A percentile compares a stretch with the other conserved stretches of the same genome.
Conservation (phyloP, 2,113 vertebrate genomes). For the Lutjanus erythropterus region DNA sequence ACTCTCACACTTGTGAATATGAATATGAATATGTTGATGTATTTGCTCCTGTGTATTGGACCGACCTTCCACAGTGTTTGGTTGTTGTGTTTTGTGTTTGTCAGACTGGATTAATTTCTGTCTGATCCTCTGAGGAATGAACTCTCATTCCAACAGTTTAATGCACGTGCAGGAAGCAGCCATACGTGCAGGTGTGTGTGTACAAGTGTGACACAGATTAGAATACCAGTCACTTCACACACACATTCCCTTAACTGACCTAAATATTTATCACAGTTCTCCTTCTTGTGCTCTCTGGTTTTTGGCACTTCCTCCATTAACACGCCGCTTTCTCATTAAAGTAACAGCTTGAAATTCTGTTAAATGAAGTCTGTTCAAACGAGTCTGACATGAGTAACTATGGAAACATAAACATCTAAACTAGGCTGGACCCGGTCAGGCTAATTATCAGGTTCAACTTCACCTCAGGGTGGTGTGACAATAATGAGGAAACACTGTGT, state of each 20-base stretch:
- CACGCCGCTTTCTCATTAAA: not conserved
- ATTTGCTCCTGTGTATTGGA: not conserved
- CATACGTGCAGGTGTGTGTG: not conserved
- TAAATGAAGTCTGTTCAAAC: no score
- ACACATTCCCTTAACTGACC: not conserved
- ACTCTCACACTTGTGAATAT: not conserved
- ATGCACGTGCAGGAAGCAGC: slow-evolving; percentile 15
- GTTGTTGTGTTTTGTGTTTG: slow-evolving; percentile 19
- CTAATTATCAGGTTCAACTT: not conserved
- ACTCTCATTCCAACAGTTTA: not conserved
- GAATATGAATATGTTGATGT: not conserved
- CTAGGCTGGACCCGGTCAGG: not conserved
- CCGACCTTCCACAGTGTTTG: not conserved
- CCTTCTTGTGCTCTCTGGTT: not conserved
- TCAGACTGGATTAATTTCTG: slow-evolving; percentile 6
- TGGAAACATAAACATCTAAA: not conserved
- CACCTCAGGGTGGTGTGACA: not conserved
- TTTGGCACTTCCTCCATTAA: not conserved
- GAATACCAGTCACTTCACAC: slow-evolving; percentile 11
- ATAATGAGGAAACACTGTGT: not conserved
- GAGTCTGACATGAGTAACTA: not conserved
- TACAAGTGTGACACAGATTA: slow-evolving; percentile 12
- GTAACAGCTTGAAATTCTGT: no score
- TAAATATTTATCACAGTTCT: slow-evolving; percentile 5
- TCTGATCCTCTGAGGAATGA: slow-evolving; percentile 43